phyloP scores from a whole-genome alignment of 2,888 invertebrate genomes.

The Sarcophaga carnaria region DNA sequence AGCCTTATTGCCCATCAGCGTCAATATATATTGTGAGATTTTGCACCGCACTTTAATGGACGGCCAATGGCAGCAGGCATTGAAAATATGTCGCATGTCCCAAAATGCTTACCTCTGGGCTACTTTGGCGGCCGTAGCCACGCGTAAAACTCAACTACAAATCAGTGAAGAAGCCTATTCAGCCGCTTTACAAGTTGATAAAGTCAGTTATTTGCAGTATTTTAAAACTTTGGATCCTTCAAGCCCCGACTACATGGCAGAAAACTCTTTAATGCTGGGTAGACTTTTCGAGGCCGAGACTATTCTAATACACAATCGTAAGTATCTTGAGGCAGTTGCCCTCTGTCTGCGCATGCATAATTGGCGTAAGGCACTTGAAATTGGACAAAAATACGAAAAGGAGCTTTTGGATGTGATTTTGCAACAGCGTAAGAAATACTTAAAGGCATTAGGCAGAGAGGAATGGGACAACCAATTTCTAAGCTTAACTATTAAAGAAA shows the following conservation, averaged over 20 bases:
- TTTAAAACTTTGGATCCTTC: slow-evolving; percentile 85
- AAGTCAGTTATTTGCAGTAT: slow-evolving; percentile 92
- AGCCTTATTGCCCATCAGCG: slow-evolving; percentile 85
- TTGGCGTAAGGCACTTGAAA: slow-evolving; percentile 80
- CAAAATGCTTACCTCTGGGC: slow-evolving; percentile 92
- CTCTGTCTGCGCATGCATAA: slow-evolving; percentile 81
- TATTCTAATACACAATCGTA: slow-evolving; percentile 80
- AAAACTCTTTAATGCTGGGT: slow-evolving; percentile 81
- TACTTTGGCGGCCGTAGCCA: slow-evolving; percentile 95
- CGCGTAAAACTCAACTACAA: slow-evolving; percentile 91
- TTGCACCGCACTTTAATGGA: slow-evolving; percentile 88
- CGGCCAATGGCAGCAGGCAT: slow-evolving; percentile 92
- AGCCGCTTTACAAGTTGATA: slow-evolving; percentile 92
- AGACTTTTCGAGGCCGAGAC: slow-evolving; percentile 81
- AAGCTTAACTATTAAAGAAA: slow-evolving; percentile 72
- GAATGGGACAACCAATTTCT: slow-evolving; percentile 79
- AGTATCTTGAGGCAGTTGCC: slow-evolving; percentile 77
- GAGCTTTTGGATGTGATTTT: slow-evolving; percentile 76
- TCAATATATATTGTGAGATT: slow-evolving; percentile 81
- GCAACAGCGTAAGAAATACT: slow-evolving; percentile 77
- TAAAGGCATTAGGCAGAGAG: slow-evolving; percentile 77
- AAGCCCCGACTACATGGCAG: slow-evolving; percentile 81
- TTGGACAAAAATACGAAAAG: slow-evolving; percentile 77
- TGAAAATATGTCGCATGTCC: slow-evolving; percentile 86
- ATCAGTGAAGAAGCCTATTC: slow-evolving; percentile 98